Percentiles rank a stretch among this genome's conserved stretches.
Evolutionary conservation across 2,113 vertebrate species (phyloP).

Genomic region (Myodes glareolus): DNA sequence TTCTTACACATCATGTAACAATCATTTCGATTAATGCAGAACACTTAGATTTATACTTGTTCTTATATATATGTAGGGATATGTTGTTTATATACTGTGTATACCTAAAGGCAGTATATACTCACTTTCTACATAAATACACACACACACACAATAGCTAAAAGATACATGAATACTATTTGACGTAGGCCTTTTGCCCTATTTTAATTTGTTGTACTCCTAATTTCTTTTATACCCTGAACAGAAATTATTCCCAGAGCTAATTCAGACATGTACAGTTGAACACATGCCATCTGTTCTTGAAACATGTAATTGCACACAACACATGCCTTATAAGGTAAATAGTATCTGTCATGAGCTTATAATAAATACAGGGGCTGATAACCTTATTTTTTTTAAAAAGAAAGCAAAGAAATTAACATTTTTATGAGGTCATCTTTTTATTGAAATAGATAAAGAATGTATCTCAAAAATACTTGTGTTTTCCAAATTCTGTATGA

Average conservation of each 20-base stretch:
- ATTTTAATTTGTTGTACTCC: slow-evolving; percentile 45
- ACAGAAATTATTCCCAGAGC: slow-evolving; percentile 54
- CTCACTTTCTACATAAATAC: neutral
- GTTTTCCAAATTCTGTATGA: neutral
- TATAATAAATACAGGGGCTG: neutral
- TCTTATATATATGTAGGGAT: neutral
- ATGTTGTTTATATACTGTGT: neutral
- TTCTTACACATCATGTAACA: neutral
- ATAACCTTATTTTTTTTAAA: neutral
- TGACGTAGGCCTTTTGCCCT: neutral
- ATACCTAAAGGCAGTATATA: neutral
- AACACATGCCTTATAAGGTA: slow-evolving; percentile 32
- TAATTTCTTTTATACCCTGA: slow-evolving; percentile 57
- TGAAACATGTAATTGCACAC: slow-evolving; percentile 47
- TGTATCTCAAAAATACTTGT: rapidly evolving
- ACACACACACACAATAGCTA: neutral
- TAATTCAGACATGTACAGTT: slow-evolving; percentile 50
- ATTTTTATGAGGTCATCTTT: neutral
- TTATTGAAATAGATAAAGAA: neutral
- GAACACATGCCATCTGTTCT: slow-evolving; percentile 55
- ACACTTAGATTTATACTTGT: neutral
- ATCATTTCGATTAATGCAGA: neutral
- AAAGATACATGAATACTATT: neutral
- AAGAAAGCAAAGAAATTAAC: neutral
- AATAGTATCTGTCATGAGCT: neutral